Base-by-base conservation (phyloP, 2,113 vertebrate species). In the Heliornis fulica region DNA sequence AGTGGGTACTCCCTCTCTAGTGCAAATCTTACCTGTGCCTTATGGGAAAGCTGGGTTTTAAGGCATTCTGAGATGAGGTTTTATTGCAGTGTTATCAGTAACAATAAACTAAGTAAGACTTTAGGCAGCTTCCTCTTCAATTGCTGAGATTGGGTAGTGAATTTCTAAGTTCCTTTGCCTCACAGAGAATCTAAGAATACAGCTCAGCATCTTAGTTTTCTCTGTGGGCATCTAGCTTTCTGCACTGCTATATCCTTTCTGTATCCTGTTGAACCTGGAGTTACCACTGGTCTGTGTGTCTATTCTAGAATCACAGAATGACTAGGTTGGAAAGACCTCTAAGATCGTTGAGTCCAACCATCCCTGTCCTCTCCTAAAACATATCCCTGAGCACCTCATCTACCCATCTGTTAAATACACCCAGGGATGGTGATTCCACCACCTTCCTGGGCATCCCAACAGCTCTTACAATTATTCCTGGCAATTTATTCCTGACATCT, bases 1-100 rank as follows among this genome's bases (percentile, higher is more conserved):
- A 45, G 72, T 9, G 9, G 66, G 34, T 48, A 10, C 11, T 28
- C 12, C 34, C 36, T 43, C 38, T 83, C 64, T 20, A 31, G 29
- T 28, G 65, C 7, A 36, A 60, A 70, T 21, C 23, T 60, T 61
- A 5, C 17, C 26, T 50, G 26, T 0, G 1, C 0, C 0, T 45
- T 40, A 32, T 40, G 21, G 72, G 56, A 64, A 29, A 60, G 36
- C 66, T 75, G 56, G 45, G 51, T 20, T 69, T 87, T 74, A 64
- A 66, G 65, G 38, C 7, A 13, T 38, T 26, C 60, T 20, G 15
- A 86, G 53, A n/a, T 57, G 46, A 86, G 43, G 8, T 75, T 78
- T 83, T 54, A 59, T 34, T 93, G 43, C 15, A 3, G 13, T 57
- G 48, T 36, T 87, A 36, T 25, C 82, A 75, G 38, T 48, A 57